Conservation (phyloP, 1,140 invertebrate species). For the Macrotrachela quadricornifera region DNA sequence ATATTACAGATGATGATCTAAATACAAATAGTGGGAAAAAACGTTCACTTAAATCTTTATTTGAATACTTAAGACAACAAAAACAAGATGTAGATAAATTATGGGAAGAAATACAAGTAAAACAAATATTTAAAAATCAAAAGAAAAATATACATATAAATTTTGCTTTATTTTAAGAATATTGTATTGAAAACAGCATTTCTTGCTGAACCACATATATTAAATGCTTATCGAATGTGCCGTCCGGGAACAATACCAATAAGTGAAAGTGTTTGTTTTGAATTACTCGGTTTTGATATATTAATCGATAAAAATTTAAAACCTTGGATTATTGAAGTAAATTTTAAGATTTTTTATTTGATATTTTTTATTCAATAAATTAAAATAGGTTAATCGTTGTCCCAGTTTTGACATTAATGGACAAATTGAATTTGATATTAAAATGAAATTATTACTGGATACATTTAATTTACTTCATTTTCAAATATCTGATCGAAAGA, state of each 20-base stretch:
- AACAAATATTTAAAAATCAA: too few species aligned
- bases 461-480: conserved; percentile 26
- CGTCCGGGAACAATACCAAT: conserved; percentile 20
- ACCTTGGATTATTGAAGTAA: conserved; percentile 29
- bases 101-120: conserved; percentile 9
- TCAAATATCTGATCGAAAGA: conserved; percentile 24
- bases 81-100: conserved; percentile 11
- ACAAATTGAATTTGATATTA: conserved; percentile 26
- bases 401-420: conserved; percentile 30
- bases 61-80: conserved; percentile 22
- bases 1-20: conserved; percentile 30
- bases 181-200: conserved; percentile 29
- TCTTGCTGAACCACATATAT: conserved; percentile 24
- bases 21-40: conserved; percentile 32
- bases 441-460: conserved; percentile 24
- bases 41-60: conserved; percentile 25
- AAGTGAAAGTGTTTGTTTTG: conserved; percentile 30
- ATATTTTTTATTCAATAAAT: too few species aligned
- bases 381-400: conserved; percentile 17
- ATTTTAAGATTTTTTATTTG: too few species aligned
- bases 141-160: too few species aligned
- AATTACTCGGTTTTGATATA: conserved; percentile 30
- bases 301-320: conserved; percentile 25
- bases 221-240: conserved; percentile 30
- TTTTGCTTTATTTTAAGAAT: conserved; percentile 11